Conservation (phyloP, 2,113 vertebrate genomes). For the Burhinus oedicnemus region DNA sequence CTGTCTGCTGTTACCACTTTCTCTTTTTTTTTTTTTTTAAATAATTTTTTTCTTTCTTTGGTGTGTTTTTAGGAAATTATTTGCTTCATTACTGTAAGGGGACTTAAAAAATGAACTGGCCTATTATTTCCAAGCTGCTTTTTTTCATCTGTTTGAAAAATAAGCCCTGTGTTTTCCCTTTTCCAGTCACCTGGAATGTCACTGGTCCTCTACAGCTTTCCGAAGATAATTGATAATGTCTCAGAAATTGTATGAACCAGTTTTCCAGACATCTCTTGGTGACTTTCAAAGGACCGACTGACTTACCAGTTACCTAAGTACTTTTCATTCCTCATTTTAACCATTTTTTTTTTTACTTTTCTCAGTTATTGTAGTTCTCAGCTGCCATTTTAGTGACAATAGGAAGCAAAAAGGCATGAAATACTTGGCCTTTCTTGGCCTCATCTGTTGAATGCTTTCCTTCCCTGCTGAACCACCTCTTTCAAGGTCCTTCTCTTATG, state of each 20-base stretch:
- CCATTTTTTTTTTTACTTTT: neutral
- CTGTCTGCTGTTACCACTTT: neutral
- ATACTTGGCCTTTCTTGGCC: neutral
- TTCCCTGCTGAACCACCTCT: neutral
- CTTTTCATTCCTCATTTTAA: neutral
- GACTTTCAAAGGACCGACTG: neutral
- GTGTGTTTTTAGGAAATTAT: neutral
- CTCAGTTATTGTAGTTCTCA: neutral
- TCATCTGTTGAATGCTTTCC: neutral
- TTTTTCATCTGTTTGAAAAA: neutral
- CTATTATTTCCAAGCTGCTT: neutral
- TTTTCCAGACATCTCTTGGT: neutral
- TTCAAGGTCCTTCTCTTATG: neutral
- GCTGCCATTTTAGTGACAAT: neutral
- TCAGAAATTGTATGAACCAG: neutral
- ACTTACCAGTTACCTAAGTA: neutral
- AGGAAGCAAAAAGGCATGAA: neutral
- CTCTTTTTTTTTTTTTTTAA: neutral
- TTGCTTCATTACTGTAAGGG: neutral
- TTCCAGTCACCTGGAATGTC: neutral
- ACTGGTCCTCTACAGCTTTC: neutral
- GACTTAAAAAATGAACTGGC: neutral
- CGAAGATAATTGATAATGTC: neutral
- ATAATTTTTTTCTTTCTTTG: neutral
- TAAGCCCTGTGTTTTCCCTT: neutral